A percentile compares a stretch with the other conserved stretches of the same genome.
Evolutionary conservation across 2,888 invertebrate genomes (phyloP).

Genomic region (Tryphoninae sp.): DNA sequence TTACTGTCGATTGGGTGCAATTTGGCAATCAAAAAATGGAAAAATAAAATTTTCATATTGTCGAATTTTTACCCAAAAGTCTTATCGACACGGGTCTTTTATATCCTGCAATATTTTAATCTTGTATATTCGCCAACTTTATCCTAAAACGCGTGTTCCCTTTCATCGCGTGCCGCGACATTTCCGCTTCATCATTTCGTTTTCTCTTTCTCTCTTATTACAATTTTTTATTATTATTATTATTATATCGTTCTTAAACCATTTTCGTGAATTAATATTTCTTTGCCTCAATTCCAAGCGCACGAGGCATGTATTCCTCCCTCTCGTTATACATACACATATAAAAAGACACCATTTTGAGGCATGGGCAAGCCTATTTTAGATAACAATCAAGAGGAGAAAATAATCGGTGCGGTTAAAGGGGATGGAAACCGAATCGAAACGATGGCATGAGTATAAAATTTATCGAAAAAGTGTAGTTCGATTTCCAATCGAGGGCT

Average conservation of each 20-base stretch:
- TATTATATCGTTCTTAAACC: background rate
- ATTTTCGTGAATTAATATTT: constrained; percentile 54
- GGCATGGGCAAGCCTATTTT: background rate
- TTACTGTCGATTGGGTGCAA: no score
- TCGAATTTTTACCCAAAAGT: no score
- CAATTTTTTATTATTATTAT: background rate
- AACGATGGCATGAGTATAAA: constrained; percentile 2
- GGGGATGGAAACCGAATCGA: constrained; percentile 1
- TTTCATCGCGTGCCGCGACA: constrained; percentile 22
- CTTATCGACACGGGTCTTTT: no score
- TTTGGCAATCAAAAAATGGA: no score
- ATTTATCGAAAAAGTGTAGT: constrained; percentile 42
- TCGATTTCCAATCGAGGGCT: constrained; percentile 41
- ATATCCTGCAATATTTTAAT: no score
- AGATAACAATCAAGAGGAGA: background rate
- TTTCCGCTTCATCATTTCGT: background rate
- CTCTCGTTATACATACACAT: background rate
- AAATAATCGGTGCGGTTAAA: background rate
- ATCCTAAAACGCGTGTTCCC: background rate
- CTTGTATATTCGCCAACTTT: no score
- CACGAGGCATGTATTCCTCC: constrained; percentile 1
- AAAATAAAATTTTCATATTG: no score
- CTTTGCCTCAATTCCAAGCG: background rate
- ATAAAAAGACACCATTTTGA: background rate
- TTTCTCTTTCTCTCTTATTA: background rate